Conservation (phyloP, 2,888 invertebrate species). For the Scaptomyza flava region DNA sequence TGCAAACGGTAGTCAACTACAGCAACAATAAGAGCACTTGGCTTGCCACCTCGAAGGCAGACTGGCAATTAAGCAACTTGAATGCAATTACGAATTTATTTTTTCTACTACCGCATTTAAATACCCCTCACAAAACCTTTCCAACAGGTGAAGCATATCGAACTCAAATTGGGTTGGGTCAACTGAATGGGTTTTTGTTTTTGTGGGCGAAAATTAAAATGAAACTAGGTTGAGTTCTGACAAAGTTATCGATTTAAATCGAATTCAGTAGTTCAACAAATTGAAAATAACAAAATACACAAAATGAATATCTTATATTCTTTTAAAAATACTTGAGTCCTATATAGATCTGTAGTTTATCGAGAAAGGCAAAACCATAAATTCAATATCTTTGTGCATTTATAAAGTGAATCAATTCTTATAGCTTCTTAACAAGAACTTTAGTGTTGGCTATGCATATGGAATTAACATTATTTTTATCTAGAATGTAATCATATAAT, state of each 20-base stretch:
- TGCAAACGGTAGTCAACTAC: slow-evolving; percentile 4
- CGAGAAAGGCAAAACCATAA: no score
- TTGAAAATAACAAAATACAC: no score
- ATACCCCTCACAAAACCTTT: not conserved
- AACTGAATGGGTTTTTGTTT: no score
- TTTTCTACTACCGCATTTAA: slow-evolving; percentile 24
- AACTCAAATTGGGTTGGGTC: not conserved
- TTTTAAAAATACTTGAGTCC: no score
- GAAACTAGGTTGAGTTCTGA: not conserved
- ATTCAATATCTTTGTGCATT: no score
- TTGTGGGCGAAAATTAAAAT: no score
- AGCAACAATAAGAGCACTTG: slow-evolving; percentile 10
- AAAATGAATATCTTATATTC: no score
- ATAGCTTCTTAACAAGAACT: not conserved
- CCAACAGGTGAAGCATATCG: not conserved
- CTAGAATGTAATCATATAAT: not conserved
- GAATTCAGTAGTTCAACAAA: no score
- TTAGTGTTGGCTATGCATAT: not conserved
- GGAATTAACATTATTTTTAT: not conserved
- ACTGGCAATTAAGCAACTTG: slow-evolving; percentile 58
- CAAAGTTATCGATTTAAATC: not conserved
- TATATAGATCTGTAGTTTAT: no score
- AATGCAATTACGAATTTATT: slow-evolving; percentile 47
- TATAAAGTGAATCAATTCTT: no score
- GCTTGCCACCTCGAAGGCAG: slow-evolving; percentile 19